phyloP scores from a whole-genome alignment of 2,888 invertebrate genomes.

The Torymus tubicola region DNA sequence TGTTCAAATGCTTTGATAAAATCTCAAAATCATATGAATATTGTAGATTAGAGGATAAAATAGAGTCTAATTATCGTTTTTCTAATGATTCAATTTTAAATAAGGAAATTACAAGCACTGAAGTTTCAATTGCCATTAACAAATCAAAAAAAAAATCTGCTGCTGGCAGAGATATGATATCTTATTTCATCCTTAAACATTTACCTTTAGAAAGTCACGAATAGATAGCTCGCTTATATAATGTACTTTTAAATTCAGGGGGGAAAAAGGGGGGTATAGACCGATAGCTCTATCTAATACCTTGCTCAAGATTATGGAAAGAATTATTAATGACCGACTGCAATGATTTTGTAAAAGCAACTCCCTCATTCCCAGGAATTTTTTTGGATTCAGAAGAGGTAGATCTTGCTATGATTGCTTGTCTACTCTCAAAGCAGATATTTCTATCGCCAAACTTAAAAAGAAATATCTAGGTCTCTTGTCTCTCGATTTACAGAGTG shows the following conservation, averaged over 20 bases:
- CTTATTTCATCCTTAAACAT: neutral
- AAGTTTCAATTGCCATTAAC: neutral
- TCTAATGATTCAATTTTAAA: neutral
- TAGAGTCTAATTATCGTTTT: neutral
- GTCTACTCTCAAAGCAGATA: neutral
- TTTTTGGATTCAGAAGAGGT: neutral
- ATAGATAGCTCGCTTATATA: neutral
- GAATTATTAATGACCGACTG: neutral
- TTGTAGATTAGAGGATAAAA: too few relatives aligned
- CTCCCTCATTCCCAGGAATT: neutral
- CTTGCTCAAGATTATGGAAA: neutral
- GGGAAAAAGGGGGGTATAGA: neutral
- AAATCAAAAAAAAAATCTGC: neutral
- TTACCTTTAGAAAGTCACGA: neutral
- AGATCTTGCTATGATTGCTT: conserved; percentile 6
- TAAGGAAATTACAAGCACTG: neutral
- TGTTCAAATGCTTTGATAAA: neutral
- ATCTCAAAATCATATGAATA: neutral
- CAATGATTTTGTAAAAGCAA: neutral
- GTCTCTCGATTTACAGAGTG: neutral
- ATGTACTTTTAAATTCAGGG: neutral
- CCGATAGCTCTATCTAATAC: neutral
- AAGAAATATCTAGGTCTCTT: neutral
- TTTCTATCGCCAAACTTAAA: neutral
- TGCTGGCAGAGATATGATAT: neutral